Percentiles rank a stretch among this genome's conserved stretches.
Conservation (phyloP, 1,140 invertebrate genomes). For the Reticulitermes speratus region DNA sequence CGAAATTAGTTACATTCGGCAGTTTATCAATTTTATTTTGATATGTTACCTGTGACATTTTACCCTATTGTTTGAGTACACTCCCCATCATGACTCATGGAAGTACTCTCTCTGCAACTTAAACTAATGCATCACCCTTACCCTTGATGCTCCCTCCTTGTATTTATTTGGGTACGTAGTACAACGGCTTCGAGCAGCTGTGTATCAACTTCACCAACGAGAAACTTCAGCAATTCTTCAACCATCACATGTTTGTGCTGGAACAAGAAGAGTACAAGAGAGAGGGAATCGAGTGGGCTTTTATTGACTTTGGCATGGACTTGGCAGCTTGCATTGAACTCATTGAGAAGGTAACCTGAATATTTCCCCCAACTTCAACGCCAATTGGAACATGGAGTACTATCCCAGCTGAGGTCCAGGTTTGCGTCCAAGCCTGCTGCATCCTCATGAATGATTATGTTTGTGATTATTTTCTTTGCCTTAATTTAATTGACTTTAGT, state of each 20-base stretch:
- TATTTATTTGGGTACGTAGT: conserved; percentile 55
- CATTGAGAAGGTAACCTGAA: conserved; percentile 87
- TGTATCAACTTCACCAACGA: conserved; percentile 99
- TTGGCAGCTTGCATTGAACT: conserved; percentile 95
- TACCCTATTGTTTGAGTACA: too few species aligned
- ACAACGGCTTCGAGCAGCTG: conserved; percentile 98
- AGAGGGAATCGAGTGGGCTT: conserved; percentile 93
- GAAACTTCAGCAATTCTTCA: conserved; percentile 97
- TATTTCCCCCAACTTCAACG: background rate
- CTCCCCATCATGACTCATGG: background rate
- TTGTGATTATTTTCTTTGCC: background rate
- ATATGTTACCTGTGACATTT: too few species aligned
- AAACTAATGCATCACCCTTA: background rate
- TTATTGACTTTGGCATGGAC: conserved; percentile 98
- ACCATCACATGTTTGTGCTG: conserved; percentile 98
- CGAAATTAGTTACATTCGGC: background rate
- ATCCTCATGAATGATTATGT: background rate
- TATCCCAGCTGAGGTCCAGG: background rate
- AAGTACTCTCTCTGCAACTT: background rate
- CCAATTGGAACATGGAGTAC: background rate
- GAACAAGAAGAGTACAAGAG: conserved; percentile 97
- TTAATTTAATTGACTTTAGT: background rate
- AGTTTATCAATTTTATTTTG: background rate
- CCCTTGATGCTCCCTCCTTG: background rate
- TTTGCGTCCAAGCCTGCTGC: background rate